phyloP scores from a whole-genome alignment of 1,140 invertebrate genomes.

The Thalassaphorura encarpata region DNA sequence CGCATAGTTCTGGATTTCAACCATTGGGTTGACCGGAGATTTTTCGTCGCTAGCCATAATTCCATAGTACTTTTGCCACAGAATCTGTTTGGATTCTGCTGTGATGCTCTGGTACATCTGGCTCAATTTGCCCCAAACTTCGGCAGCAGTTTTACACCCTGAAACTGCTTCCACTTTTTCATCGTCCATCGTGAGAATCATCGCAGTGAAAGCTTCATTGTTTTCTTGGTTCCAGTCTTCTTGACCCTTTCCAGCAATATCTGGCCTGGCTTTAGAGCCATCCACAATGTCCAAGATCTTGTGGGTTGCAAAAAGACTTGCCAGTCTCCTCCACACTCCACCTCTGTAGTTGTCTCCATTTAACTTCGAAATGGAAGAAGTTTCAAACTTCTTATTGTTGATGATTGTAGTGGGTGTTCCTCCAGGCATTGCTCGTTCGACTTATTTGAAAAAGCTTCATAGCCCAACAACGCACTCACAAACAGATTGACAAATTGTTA shows the following conservation, averaged over 20 bases:
- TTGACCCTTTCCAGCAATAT: neutral
- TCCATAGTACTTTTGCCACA: slow-evolving; percentile 7
- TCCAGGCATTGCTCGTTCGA: too few relatives aligned
- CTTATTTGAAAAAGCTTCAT: too few relatives aligned
- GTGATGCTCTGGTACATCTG: slow-evolving; percentile 15
- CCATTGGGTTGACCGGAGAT: slow-evolving; percentile 1
- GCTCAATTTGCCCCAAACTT: slow-evolving; percentile 8
- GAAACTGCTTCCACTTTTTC: slow-evolving; percentile 6
- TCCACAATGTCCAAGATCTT: slow-evolving; percentile 3
- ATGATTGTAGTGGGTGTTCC: neutral
- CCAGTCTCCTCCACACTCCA: slow-evolving; percentile 12
- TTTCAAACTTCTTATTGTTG: slow-evolving; percentile 12
- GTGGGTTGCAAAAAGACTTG: slow-evolving; percentile 3
- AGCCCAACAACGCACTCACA: too few relatives aligned
- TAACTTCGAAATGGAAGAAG: slow-evolving; percentile 6
- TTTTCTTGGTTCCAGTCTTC: slow-evolving; percentile 10
- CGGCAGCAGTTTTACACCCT: slow-evolving; percentile 1
- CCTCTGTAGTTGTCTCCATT: slow-evolving; percentile 8
- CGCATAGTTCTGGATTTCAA: slow-evolving; percentile 1
- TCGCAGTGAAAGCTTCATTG: slow-evolving; percentile 6
- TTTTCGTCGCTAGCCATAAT: neutral
- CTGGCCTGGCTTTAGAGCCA: neutral
- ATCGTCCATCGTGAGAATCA: slow-evolving; percentile 7
- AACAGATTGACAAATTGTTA: too few relatives aligned
- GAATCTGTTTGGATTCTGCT: slow-evolving; percentile 4